Percentiles rank a stretch among this genome's conserved stretches.
phyloP scores from a whole-genome alignment of 2,797 vertebrate genomes.

The Phyllotis vaccarum region DNA sequence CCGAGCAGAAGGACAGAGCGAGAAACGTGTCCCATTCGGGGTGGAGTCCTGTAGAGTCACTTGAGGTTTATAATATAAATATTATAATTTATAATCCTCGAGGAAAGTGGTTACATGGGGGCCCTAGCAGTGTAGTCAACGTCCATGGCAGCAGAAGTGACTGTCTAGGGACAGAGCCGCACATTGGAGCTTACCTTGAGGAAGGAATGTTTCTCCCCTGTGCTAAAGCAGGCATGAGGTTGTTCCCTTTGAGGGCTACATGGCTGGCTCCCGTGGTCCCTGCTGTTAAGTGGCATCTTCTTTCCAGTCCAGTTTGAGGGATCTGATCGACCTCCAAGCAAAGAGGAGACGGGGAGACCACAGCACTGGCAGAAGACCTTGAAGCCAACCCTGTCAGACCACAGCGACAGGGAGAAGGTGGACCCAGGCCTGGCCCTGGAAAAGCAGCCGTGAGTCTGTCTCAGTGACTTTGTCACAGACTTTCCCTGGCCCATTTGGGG shows the following conservation, averaged over 20 bases:
- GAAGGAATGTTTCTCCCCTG: background rate
- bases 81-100: too few relatives aligned
- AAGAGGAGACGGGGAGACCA: slow-evolving; percentile 89
- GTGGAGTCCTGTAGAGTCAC: background rate
- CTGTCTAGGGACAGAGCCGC: background rate
- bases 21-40: background rate
- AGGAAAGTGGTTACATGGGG: fast-evolving
- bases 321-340: slow-evolving; percentile 88
- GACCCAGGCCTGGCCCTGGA: slow-evolving; percentile 93
- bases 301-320: slow-evolving; percentile 95
- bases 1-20: background rate
- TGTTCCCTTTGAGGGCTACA: fast-evolving
- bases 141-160: background rate
- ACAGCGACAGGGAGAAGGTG: slow-evolving; percentile 88
- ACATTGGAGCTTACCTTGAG: fast-evolving
- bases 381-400: slow-evolving; percentile 85
- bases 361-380: slow-evolving; percentile 93
- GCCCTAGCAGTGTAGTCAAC: background rate
- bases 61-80: background rate
- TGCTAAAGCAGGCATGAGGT: background rate
- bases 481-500: background rate
- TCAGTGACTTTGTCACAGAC: background rate
- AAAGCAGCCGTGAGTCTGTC: slow-evolving; percentile 93
- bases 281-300: slow-evolving; percentile 39
- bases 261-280: background rate